Evolutionary conservation across 2,113 vertebrate genomes (phyloP).

Genomic region (Hydropotes inermis): DNA sequence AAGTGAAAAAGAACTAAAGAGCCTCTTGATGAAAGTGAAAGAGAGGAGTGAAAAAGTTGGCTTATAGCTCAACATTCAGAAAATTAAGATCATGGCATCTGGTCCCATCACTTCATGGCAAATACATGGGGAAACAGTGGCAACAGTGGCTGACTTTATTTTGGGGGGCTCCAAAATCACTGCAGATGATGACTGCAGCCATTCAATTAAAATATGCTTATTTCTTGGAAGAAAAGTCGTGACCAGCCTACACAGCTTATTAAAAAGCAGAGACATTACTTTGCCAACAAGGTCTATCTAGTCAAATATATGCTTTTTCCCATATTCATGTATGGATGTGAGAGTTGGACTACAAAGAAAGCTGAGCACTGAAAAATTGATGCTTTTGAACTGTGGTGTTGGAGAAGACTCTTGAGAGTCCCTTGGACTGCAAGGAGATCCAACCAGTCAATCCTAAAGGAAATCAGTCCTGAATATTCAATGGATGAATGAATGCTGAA

Average conservation of each 20-base stretch:
- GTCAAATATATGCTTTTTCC: not conserved
- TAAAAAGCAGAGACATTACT: not conserved
- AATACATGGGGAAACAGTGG: not conserved
- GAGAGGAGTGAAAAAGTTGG: not conserved
- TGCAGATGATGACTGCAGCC: not conserved
- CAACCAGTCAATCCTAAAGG: not conserved
- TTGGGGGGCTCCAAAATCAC: not conserved
- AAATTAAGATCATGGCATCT: not conserved
- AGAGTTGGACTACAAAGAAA: not conserved
- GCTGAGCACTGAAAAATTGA: rapidly evolving
- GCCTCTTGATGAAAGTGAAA: not conserved
- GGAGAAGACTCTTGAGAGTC: not conserved
- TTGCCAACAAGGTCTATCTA: not conserved
- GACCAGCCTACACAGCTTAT: not conserved
- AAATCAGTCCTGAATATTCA: not conserved
- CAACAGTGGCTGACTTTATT: not conserved
- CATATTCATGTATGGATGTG: not conserved
- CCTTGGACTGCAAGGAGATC: not conserved
- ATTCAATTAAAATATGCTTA: not conserved
- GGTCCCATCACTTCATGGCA: not conserved
- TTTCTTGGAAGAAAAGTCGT: not conserved
- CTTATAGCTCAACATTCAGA: not conserved
- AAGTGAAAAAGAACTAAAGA: not conserved
- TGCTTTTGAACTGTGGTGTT: not conserved
- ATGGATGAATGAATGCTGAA: not conserved